Base-by-base conservation (phyloP, 2,888 invertebrate genomes). In the Loripinus fragilis region DNA sequence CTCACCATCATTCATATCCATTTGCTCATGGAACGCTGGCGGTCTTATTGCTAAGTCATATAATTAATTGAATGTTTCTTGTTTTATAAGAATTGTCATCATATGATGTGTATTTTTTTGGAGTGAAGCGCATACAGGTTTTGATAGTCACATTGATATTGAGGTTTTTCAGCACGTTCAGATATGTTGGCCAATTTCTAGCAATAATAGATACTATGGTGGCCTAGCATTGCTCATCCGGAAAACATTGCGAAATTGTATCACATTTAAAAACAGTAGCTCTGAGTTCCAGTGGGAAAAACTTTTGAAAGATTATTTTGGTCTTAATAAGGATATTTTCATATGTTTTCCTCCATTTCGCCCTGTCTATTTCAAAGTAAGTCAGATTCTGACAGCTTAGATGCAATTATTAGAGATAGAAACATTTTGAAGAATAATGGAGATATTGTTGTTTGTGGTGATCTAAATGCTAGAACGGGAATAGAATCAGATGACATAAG, bases 1-100 rank as follows among this genome's bases (percentile, higher is more conserved):
- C 28, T 28, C 33, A 60, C 20, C 60, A 10, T 60, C 60, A 33
- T 60, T 60, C 60, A 60, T 60, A 60, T 60, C 60, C 60, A 60
- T 60, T 20, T 60, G 60, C 28, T 60, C 60, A 60, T 60, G 60
- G 60, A 60, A 60, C 33, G 60, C 33, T 33, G 60, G 33, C 60
- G 60, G 55, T 33, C 60, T 60, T 8, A 20, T 60, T 33, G 25
- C 60, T 3, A 60, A 60, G 33, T 60, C 60, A 1, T 33, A 60
- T 33, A 60, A 60, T 17, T 33, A 60, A 60, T 33, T 60, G 33
- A 60, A 60, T 60, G 60, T 33, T 17, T 5, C 1, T 8, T 33
- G 33, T 33, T 60, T 60, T 60, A 60, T 10, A 60, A 33, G 60
- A 60, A 60, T 10, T 60, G 30, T 3, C 20, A 33, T 33, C 60